A percentile compares a stretch with the other conserved stretches of the same genome.
Evolutionary conservation across 2,113 vertebrate genomes (phyloP).

Genomic region (Falcunculus frontatus): DNA sequence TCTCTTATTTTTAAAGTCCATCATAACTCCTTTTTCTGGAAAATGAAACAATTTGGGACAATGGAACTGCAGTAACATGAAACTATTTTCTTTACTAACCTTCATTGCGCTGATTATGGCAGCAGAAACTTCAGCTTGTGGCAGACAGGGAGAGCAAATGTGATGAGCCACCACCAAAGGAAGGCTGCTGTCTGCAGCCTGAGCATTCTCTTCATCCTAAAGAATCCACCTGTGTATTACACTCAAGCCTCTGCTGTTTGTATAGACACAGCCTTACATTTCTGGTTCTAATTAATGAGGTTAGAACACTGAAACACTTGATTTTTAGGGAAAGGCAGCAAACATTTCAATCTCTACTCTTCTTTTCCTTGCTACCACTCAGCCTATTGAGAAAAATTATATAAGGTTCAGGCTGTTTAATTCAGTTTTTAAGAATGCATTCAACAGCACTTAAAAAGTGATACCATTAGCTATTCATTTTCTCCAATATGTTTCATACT

Average conservation of each 20-base stretch:
- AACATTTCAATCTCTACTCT: not conserved
- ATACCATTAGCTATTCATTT: slow-evolving; percentile 47
- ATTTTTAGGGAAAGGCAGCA: not conserved
- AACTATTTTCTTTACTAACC: not conserved
- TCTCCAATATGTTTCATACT: slow-evolving; percentile 20
- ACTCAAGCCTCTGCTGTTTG: not conserved
- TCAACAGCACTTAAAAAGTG: slow-evolving; percentile 18
- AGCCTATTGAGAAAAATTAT: not conserved
- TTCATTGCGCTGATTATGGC: not conserved
- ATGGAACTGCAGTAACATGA: not conserved
- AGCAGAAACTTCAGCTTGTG: not conserved
- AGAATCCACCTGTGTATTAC: not conserved
- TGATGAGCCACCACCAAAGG: not conserved
- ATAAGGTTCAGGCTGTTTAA: not conserved
- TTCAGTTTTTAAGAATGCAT: slow-evolving; percentile 23
- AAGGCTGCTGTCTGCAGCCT: not conserved
- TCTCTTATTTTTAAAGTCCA: not conserved
- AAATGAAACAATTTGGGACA: not conserved
- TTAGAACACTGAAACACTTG: not conserved
- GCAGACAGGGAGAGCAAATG: not conserved
- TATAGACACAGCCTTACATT: not conserved
- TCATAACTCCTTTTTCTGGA: not conserved
- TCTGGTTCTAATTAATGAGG: not conserved
- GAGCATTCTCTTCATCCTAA: not conserved
- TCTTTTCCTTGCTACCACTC: not conserved